Percentiles rank a stretch among this genome's conserved stretches.
Conservation (phyloP, 1,140 invertebrate genomes). For the Rhopalosiphum padi region DNA sequence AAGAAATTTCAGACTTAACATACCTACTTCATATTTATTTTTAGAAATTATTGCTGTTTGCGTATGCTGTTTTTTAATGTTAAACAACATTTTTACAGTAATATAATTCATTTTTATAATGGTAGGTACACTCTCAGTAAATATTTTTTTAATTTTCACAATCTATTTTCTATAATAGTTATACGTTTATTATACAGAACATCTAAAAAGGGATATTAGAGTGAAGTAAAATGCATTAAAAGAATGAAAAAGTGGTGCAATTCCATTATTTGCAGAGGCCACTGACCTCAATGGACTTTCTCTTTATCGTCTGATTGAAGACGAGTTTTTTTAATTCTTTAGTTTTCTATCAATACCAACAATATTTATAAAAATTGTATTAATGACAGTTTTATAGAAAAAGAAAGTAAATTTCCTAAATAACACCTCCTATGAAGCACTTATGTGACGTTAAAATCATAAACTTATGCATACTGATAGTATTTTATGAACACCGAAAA, state of each 20-base stretch:
- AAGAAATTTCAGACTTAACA: neutral
- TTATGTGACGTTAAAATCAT: neutral
- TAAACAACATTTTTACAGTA: neutral
- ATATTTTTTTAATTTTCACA: neutral
- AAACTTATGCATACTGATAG: too few relatives aligned
- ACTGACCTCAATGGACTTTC: neutral
- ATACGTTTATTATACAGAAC: neutral
- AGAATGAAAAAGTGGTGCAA: conserved; percentile 22
- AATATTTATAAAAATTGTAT: neutral
- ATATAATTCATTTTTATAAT: neutral
- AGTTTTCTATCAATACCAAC: neutral
- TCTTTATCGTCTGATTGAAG: neutral
- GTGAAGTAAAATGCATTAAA: neutral
- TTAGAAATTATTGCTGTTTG: conserved; percentile 2
- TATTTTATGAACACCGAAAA: too few relatives aligned
- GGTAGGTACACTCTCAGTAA: neutral
- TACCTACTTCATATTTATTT: neutral
- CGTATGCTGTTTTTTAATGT: neutral
- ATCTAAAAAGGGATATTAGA: neutral
- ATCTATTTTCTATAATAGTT: neutral
- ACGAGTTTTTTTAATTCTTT: neutral
- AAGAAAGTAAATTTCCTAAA: neutral
- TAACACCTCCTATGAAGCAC: neutral
- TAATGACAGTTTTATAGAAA: neutral
- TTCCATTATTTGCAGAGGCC: neutral